Evolutionary conservation across 2,888 invertebrate genomes (phyloP).

Genomic region (Apamea crenata): DNA sequence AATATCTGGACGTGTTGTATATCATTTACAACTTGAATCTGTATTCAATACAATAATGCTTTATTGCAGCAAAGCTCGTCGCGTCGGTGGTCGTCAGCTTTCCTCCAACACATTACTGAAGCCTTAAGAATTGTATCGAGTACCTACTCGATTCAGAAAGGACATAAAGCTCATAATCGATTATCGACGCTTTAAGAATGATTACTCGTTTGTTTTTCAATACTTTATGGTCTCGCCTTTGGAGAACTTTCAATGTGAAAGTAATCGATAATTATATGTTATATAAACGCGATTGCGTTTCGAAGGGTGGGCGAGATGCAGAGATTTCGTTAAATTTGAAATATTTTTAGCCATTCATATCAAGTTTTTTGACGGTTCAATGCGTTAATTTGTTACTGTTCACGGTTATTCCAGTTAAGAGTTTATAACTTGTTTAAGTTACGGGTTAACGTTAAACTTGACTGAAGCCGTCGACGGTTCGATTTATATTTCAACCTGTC

Average conservation of each 20-base stretch:
- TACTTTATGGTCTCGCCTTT: slow-evolving; percentile 57
- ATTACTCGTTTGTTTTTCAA: slow-evolving; percentile 64
- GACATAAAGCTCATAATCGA: slow-evolving; percentile 64
- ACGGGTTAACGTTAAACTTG: slow-evolving; percentile 21
- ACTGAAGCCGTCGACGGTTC: slow-evolving; percentile 19
- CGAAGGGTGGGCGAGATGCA: slow-evolving; percentile 32
- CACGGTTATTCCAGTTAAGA: slow-evolving; percentile 21
- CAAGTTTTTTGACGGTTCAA: slow-evolving; percentile 39
- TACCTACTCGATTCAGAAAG: slow-evolving; percentile 51
- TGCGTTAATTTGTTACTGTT: slow-evolving; percentile 16
- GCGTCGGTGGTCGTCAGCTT: slow-evolving; percentile 48
- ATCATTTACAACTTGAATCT: slow-evolving; percentile 46
- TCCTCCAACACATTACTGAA: slow-evolving; percentile 37
- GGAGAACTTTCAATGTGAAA: slow-evolving; percentile 78
- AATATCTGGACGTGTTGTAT: slow-evolving; percentile 29
- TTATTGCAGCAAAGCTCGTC: slow-evolving; percentile 15
- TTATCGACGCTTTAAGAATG: slow-evolving; percentile 59
- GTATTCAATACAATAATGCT: slow-evolving; percentile 18
- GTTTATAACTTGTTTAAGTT: slow-evolving; percentile 18
- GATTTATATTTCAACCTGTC: slow-evolving; percentile 23
- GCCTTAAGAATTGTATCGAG: slow-evolving; percentile 39
- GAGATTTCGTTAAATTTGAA: slow-evolving; percentile 43
- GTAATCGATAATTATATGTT: slow-evolving; percentile 76
- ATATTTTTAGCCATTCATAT: slow-evolving; percentile 21
- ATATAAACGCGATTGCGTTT: slow-evolving; percentile 62